Conservation (phyloP, 2,797 vertebrate species). For the Mionectes olivaceus region DNA sequence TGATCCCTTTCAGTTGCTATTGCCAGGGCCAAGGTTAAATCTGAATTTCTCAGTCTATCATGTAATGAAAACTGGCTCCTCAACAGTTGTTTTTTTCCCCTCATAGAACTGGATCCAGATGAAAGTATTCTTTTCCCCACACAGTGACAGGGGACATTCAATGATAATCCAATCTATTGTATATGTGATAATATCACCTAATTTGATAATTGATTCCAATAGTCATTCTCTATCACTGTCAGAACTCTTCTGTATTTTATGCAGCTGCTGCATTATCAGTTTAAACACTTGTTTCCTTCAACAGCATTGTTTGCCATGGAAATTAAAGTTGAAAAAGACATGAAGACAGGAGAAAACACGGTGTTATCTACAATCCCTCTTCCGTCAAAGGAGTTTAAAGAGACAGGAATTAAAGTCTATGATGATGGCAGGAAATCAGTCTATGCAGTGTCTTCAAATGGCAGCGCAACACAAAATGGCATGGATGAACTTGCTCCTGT, state of each 20-base stretch:
- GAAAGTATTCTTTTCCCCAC: background rate
- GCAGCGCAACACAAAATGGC: constrained; percentile 53
- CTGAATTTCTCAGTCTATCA: background rate
- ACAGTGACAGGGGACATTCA: background rate
- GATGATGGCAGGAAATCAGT: constrained; percentile 92
- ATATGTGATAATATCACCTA: background rate
- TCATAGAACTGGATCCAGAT: background rate
- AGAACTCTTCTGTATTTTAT: background rate
- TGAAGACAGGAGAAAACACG: constrained; percentile 88
- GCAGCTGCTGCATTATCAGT: background rate
- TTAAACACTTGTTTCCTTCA: constrained; percentile 47
- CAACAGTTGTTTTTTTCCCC: background rate
- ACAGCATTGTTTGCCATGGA: constrained; percentile 94
- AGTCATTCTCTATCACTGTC: background rate
- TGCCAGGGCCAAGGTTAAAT: background rate
- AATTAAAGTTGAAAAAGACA: constrained; percentile 92
- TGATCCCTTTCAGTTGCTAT: background rate
- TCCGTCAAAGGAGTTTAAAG: constrained; percentile 82
- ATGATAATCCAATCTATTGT: background rate
- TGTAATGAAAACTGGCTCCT: background rate
- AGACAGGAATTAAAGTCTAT: constrained; percentile 89
- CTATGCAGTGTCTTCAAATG: constrained; percentile 81
- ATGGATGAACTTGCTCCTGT: constrained; percentile 82
- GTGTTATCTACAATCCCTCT: constrained; percentile 89
- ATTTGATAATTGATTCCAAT: background rate